Conservation (phyloP, 2,113 vertebrate genomes). For the Sakesphorus luctuosus region DNA sequence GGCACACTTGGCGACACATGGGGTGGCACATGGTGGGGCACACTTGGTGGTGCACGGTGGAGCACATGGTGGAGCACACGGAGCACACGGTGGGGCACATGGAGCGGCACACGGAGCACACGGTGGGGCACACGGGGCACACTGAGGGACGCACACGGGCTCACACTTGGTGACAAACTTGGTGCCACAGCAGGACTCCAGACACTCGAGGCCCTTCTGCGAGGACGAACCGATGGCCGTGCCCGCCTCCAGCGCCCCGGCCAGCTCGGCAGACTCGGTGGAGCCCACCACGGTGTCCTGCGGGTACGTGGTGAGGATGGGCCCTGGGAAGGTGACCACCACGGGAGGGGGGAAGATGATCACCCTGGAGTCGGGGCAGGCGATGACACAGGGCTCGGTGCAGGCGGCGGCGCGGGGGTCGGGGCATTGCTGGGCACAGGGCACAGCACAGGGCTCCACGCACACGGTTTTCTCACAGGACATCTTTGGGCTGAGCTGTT, state of each 20-base stretch:
- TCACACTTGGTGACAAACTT: not conserved
- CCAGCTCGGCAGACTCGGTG: not conserved
- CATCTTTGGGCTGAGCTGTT: not conserved
- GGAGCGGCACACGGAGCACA: not conserved
- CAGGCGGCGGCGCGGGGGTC: not conserved
- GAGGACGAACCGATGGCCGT: not conserved
- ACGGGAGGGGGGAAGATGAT: constrained; percentile 57
- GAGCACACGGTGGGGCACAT: not conserved
- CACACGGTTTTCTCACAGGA: constrained; percentile 24
- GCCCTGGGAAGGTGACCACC: constrained; percentile 37
- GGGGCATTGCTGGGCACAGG: not conserved
- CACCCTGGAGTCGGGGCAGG: constrained; percentile 28
- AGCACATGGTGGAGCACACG: not conserved
- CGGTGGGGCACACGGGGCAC: not conserved
- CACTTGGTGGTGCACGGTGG: not conserved
- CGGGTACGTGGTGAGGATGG: constrained; percentile 58
- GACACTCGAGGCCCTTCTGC: not conserved
- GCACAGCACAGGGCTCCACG: not conserved
- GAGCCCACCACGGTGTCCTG: constrained; percentile 56
- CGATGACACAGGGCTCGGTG: constrained; percentile 25
- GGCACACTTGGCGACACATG: not conserved
- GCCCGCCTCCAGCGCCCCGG: rapidly evolving
- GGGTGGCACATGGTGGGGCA: not conserved
- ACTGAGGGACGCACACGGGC: not conserved
- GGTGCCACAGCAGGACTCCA: not conserved